Evolutionary conservation across 2,888 invertebrate genomes (phyloP), one percentile per base, ranked within the genome.

Genomic region (Melipona beecheii): DNA sequence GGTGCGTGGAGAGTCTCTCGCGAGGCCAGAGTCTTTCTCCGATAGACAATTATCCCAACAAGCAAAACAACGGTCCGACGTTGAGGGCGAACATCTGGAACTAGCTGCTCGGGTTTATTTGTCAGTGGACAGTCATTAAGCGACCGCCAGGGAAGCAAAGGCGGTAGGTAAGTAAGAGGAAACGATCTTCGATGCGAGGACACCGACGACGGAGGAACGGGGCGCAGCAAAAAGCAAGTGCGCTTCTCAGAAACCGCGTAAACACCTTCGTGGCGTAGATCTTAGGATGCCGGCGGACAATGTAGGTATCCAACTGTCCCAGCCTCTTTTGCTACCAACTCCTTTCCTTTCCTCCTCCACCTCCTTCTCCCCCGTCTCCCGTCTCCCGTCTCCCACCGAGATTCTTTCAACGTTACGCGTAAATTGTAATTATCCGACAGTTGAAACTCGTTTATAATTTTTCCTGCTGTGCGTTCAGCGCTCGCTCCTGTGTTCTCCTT

Each of bases 121-220:
- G 92, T 93, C 92, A 92, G 90, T 87, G 92, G 89, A 86, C 81
- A 89, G 89, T 92, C 91, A 92, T 93, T 93, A 92, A 89, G 89
- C 78, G 84, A 81, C 79, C 83, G 87, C 83, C 81, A 78, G 77
- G 75, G 72, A 84, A 81, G 81, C 78, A 84, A 83, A 86, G 86
- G 84, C 80, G 86, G 78, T 86, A 86, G 86, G 82, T 85, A 83
- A 86, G 86, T 75, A 84, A 83, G 81, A 73, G 83, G 76, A 88
- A 83, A 88, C 77, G 78, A 71, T 84, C 83, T 78, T 85, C 79
- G 71, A 70, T 77, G 66, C 74, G 66, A 64, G 73, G 74, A 86
- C 76, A 79, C 78, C 75, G 87, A 60, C 78, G 72, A 36, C 60
- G 60, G 68, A 79, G 81, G 78, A 73, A 78, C 72, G 81, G 87